These are phyloP conservation scores for Sebastes steindachneri DNA, from an alignment of 2,797 vertebrate species.

Conservation along the genomic window DNA sequence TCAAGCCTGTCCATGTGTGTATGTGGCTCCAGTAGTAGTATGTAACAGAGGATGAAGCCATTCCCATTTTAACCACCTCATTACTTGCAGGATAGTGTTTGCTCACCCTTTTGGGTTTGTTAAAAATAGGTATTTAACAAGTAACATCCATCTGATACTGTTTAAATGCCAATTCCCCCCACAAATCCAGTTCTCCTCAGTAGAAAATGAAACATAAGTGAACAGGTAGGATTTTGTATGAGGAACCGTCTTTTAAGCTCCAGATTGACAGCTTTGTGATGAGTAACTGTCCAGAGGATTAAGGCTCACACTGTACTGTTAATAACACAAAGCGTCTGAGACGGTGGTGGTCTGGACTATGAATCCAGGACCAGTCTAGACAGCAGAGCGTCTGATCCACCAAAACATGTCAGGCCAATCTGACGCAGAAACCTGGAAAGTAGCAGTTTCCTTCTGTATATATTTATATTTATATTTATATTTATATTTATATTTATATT, in stretches of 20 bases:
- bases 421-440: constrained; percentile 19
- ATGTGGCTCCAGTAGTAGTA: too few relatives aligned
- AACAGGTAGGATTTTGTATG: constrained; percentile 5
- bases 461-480: too few relatives aligned
- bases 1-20: too few relatives aligned
- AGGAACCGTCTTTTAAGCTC: constrained; percentile 18
- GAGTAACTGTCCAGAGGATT: constrained; percentile 68
- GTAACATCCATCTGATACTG: background rate
- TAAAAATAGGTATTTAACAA: too few relatives aligned
- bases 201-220: background rate
- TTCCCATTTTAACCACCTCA: too few relatives aligned
- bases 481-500: too few relatives aligned
- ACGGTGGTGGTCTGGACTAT: constrained; percentile 19
- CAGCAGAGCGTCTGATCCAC: constrained; percentile 63
- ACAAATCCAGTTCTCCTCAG: background rate
- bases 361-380: constrained; percentile 70
- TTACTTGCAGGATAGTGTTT: too few relatives aligned
- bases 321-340: constrained; percentile 73
- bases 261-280: constrained; percentile 51
- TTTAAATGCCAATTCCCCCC: background rate
- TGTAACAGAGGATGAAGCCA: too few relatives aligned
- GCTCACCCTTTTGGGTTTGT: too few relatives aligned
- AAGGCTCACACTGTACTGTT: constrained; percentile 65
- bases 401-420: constrained; percentile 55
- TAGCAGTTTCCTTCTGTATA: background rate